A percentile compares a stretch with the other conserved stretches of the same genome.
phyloP scores from a whole-genome alignment of 2,113 vertebrate genomes.

The Fregetta grallaria region DNA sequence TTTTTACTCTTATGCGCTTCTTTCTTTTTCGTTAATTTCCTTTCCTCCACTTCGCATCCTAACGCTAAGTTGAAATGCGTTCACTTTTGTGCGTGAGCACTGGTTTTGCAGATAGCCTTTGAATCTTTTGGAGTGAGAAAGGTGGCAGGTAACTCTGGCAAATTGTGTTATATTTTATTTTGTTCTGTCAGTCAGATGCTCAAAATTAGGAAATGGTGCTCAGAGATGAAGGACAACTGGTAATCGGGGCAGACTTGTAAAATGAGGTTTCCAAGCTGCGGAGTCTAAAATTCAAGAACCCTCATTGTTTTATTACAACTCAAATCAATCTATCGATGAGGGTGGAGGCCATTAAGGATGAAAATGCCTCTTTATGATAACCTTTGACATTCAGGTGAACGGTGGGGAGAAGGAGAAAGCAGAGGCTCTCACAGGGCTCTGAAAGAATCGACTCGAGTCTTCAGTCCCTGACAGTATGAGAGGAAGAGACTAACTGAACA shows the following conservation, averaged over 20 bases:
- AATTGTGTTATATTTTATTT: neutral
- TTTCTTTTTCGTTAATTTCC: neutral
- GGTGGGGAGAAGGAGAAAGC: neutral
- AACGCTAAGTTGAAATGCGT: neutral
- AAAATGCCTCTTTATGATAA: neutral
- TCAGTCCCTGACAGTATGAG: neutral
- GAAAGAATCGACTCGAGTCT: neutral
- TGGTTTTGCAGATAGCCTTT: neutral
- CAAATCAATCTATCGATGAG: neutral
- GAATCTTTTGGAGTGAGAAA: neutral
- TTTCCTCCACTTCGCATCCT: neutral
- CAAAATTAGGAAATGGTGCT: neutral
- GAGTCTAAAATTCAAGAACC: neutral
- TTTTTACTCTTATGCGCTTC: neutral
- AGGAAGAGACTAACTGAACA: neutral
- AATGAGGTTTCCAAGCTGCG: neutral
- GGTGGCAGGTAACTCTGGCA: neutral
- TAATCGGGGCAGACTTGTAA: neutral
- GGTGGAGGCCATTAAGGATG: neutral
- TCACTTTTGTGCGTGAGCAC: neutral
- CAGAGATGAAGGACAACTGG: neutral
- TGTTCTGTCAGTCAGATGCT: neutral
- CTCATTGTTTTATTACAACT: neutral
- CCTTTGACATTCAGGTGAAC: neutral
- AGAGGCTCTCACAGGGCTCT: neutral